A percentile compares a stretch with the other conserved stretches of the same genome.
phyloP scores from a whole-genome alignment of 2,113 vertebrate species.

The Aythya baeri region DNA sequence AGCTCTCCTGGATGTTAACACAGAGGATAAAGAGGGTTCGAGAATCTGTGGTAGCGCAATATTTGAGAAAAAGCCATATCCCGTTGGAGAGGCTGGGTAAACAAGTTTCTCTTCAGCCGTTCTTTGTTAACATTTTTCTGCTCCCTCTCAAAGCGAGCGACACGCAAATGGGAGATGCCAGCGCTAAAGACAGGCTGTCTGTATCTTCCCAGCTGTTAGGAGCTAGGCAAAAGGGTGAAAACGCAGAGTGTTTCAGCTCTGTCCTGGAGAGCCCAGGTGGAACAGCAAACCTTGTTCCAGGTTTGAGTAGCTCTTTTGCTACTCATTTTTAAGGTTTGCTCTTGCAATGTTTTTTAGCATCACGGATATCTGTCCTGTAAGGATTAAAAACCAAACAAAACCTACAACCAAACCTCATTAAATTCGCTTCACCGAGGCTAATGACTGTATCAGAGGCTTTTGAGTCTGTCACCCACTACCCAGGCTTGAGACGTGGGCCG shows the following conservation, averaged over 20 bases:
- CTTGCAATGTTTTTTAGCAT: neutral
- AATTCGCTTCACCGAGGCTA: neutral
- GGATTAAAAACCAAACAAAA: neutral
- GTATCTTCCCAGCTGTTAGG: neutral
- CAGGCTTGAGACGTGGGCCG: neutral
- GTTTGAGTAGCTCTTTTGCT: neutral
- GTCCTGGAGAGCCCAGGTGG: neutral
- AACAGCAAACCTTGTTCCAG: neutral
- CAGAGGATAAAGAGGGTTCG: neutral
- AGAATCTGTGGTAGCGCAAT: neutral
- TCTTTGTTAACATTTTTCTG: constrained; percentile 9
- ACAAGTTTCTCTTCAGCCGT: neutral
- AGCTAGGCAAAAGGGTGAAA: neutral
- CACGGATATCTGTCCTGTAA: neutral
- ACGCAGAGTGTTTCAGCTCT: neutral
- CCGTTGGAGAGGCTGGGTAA: neutral
- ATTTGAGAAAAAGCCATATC: neutral
- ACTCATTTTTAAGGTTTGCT: neutral
- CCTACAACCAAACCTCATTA: neutral
- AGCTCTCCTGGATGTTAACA: neutral
- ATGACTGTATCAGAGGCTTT: neutral
- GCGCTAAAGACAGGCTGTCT: neutral
- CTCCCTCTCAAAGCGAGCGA: neutral
- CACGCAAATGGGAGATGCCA: neutral
- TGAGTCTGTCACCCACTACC: neutral